These are phyloP conservation scores for Rhinichthys klamathensis DNA, from an alignment of 2,113 vertebrate species.

Conservation along the genomic window DNA sequence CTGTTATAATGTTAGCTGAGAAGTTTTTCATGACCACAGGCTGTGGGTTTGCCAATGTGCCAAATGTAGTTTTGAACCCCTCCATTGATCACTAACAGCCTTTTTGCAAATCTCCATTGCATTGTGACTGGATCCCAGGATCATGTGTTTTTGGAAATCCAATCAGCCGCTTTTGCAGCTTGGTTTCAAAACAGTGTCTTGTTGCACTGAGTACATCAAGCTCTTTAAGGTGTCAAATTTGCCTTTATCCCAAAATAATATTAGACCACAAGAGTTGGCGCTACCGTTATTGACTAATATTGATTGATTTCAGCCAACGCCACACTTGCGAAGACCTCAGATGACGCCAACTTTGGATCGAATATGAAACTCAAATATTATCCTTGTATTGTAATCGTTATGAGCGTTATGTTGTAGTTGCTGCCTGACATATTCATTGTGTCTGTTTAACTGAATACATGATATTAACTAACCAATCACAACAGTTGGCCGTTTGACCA, in stretches of 20 bases:
- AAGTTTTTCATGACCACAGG: neutral
- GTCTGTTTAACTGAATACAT: no score
- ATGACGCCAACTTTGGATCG: no score
- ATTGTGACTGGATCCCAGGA: neutral
- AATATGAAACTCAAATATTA: no score
- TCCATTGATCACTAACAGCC: neutral
- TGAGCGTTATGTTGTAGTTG: no score
- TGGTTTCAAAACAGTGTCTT: neutral
- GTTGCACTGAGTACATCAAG: neutral
- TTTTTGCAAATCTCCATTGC: neutral
- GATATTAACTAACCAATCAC: no score
- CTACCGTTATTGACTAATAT: neutral
- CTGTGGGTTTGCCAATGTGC: neutral
- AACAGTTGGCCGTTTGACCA: no score
- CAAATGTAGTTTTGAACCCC: neutral
- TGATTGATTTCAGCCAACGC: no score
- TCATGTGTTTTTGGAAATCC: no score
- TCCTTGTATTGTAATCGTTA: no score
- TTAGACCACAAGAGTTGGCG: neutral
- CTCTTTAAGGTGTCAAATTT: neutral
- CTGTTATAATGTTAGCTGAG: neutral
- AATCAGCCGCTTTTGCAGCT: neutral
- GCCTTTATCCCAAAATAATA: neutral
- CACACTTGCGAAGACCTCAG: no score
- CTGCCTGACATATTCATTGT: no score